Percentiles rank a stretch among this genome's conserved stretches.
Evolutionary conservation across 2,113 vertebrate species (phyloP).

Genomic region (Tapirus terrestris): DNA sequence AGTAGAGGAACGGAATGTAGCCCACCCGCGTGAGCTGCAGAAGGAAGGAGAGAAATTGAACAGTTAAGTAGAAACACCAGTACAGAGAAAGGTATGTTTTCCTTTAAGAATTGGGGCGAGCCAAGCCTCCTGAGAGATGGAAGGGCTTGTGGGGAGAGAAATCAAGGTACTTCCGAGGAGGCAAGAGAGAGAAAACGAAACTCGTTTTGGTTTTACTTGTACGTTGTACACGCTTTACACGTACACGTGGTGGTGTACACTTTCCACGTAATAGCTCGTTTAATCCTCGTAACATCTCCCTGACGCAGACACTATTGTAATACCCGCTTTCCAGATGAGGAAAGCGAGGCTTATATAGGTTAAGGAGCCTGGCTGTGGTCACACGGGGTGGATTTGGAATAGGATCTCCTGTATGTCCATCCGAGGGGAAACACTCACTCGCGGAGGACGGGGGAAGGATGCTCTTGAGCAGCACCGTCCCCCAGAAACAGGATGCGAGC

Average conservation of each 20-base stretch:
- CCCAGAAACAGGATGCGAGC: rapidly evolving
- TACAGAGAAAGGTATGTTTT: not conserved
- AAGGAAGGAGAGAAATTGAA: not conserved
- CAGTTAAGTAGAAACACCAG: too few species aligned
- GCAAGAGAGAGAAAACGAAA: not conserved
- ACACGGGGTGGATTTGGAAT: not conserved
- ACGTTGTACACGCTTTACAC: too few species aligned
- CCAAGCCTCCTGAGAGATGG: not conserved
- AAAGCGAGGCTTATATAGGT: not conserved
- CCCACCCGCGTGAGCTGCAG: rapidly evolving
- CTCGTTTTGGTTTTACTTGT: too few species aligned
- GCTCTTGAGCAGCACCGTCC: rapidly evolving
- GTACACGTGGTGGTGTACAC: too few species aligned
- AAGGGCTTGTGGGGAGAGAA: too few species aligned
- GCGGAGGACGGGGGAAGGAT: rapidly evolving
- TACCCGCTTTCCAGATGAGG: not conserved
- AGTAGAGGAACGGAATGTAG: not conserved
- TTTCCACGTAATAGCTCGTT: rapidly evolving
- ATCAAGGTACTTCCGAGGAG: not conserved
- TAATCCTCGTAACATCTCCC: not conserved
- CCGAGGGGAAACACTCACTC: not conserved
- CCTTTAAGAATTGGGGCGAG: not conserved
- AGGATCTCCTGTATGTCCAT: rapidly evolving
- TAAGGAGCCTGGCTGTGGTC: not conserved
- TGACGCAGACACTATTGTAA: rapidly evolving